Percentiles rank a stretch among this genome's conserved stretches.
Conservation (phyloP, 1,140 invertebrate species). For the Drosophila repleta region DNA sequence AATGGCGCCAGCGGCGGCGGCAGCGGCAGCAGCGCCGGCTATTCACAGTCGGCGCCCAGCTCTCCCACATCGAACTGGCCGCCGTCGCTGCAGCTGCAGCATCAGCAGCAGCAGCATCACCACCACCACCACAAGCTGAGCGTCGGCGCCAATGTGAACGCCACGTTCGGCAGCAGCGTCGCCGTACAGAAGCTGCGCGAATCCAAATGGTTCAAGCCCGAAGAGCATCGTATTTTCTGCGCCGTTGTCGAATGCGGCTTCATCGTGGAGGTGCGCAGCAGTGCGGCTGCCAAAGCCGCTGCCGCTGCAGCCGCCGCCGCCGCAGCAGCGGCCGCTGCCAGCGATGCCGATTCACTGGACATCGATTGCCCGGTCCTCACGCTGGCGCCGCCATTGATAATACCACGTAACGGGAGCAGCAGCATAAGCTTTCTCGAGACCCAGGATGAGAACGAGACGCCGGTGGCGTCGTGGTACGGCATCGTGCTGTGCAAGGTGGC, state of each 20-base stretch:
- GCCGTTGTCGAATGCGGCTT: slow-evolving; percentile 89
- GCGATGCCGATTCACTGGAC: slow-evolving; percentile 58
- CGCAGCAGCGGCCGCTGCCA: slow-evolving; percentile 51
- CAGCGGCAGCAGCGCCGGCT: slow-evolving; percentile 45
- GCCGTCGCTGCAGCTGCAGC: slow-evolving; percentile 65
- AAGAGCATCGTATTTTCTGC: slow-evolving; percentile 87
- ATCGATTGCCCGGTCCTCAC: slow-evolving; percentile 56
- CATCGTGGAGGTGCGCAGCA: slow-evolving; percentile 87
- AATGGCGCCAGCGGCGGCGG: slow-evolving; percentile 41
- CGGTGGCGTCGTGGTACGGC: slow-evolving; percentile 84
- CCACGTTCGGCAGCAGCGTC: slow-evolving; percentile 86
- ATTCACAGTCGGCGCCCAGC: slow-evolving; percentile 69
- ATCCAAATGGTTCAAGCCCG: slow-evolving; percentile 88
- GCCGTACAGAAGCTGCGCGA: slow-evolving; percentile 88
- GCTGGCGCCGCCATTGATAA: slow-evolving; percentile 51
- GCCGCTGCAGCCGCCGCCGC: slow-evolving; percentile 53
- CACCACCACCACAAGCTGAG: slow-evolving; percentile 38
- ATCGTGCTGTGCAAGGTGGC: slow-evolving; percentile 87
- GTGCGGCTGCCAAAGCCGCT: slow-evolving; percentile 59
- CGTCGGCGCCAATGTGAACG: slow-evolving; percentile 49
- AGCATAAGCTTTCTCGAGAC: slow-evolving; percentile 67
- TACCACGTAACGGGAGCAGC: slow-evolving; percentile 72
- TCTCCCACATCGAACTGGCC: slow-evolving; percentile 76
- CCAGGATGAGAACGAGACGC: slow-evolving; percentile 80
- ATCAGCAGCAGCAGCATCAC: slow-evolving; percentile 67